Evolutionary conservation across 2,888 invertebrate genomes (phyloP).

Genomic region (Drosophila quinaria): DNA sequence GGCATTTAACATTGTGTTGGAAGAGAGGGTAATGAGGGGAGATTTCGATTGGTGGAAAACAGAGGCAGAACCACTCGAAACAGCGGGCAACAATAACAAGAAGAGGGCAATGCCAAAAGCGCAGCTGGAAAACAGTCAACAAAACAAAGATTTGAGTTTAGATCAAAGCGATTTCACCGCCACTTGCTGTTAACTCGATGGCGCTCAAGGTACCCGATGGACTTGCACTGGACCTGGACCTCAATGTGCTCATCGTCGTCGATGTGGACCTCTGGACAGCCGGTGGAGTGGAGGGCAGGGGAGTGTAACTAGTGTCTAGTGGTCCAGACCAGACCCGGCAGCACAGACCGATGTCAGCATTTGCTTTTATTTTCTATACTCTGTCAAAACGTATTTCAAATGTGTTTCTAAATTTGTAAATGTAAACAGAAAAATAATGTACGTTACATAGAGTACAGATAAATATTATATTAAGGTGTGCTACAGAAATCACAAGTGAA

Average conservation of each 20-base stretch:
- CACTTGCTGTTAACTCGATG: slow-evolving; percentile 78
- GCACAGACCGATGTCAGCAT: slow-evolving; percentile 32
- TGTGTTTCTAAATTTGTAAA: background rate
- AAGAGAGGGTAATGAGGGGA: slow-evolving; percentile 24
- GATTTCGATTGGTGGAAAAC: slow-evolving; percentile 26
- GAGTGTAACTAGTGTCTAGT: slow-evolving; percentile 54
- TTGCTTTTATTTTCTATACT: slow-evolving; percentile 44
- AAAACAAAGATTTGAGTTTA: slow-evolving; percentile 76
- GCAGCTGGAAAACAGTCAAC: slow-evolving; percentile 72
- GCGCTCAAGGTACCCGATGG: slow-evolving; percentile 75
- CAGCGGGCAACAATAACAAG: slow-evolving; percentile 60
- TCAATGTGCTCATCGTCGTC: slow-evolving; percentile 7
- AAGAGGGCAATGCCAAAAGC: slow-evolving; percentile 69
- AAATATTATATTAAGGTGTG: background rate
- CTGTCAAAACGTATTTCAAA: slow-evolving; percentile 1
- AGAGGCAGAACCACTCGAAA: slow-evolving; percentile 46
- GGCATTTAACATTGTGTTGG: slow-evolving; percentile 64
- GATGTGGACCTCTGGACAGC: slow-evolving; percentile 8
- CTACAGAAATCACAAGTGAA: too few species aligned
- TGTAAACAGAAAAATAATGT: background rate
- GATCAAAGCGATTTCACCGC: slow-evolving; percentile 79
- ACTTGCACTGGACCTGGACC: slow-evolving; percentile 58
- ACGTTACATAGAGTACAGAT: background rate
- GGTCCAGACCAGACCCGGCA: slow-evolving; percentile 9
- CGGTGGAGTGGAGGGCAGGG: slow-evolving; percentile 26